These are phyloP conservation scores for Bradypodion pumilum DNA, from an alignment of 2,797 vertebrate species.

Conservation along the genomic window DNA sequence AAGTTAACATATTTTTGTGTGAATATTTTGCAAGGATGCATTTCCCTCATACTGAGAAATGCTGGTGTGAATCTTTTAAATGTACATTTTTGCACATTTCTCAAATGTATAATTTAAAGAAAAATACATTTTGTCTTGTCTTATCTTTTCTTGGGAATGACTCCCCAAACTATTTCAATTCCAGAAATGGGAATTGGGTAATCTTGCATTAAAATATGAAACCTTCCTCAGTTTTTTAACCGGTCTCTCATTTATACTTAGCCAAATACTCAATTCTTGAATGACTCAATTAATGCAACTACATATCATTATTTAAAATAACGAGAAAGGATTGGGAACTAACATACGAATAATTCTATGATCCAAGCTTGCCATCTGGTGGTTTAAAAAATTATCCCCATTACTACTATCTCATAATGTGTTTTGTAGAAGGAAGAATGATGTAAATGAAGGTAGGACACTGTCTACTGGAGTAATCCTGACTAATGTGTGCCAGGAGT, in stretches of 20 bases:
- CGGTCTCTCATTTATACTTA: neutral
- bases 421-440: neutral
- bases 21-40: no score
- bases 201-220: no score
- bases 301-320: neutral
- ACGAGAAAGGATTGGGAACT: neutral
- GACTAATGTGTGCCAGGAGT: neutral
- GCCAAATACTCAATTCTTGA: neutral
- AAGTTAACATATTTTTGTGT: no score
- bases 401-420: slow-evolving; percentile 10
- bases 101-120: no score
- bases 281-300: rapidly evolving
- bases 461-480: neutral
- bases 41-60: no score
- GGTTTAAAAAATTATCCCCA: neutral
- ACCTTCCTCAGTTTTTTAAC: neutral
- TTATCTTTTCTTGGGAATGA: no score
- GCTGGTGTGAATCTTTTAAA: no score
- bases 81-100: no score
- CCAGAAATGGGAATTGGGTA: no score
- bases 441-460: rapidly evolving
- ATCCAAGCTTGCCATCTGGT: slow-evolving; percentile 63
- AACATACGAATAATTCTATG: slow-evolving; percentile 14
- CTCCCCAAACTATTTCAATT: no score
- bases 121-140: no score